Base-by-base conservation (phyloP, 2,888 invertebrate genomes). In the Ophion slaviceki region DNA sequence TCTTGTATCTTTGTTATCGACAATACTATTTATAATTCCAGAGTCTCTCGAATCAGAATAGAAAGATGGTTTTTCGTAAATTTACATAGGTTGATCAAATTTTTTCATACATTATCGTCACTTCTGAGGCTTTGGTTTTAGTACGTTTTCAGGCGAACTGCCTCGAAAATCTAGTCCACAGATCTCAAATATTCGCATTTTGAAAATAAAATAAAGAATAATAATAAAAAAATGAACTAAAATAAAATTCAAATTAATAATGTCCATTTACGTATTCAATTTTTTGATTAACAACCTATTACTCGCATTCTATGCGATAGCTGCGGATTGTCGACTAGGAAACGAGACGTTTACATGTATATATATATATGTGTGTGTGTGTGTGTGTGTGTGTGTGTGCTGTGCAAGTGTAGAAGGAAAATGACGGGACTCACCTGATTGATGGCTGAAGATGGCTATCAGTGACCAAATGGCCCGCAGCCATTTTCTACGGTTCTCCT, bases 401-500 rank as follows among this genome's bases (percentile, higher is more conserved):
- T 11, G 53, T 53, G 53, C 17, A 59, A 32, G 24, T 14, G n/a
- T n/a, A 28, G n/a, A 80, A 72, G 61, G 80, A 80, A 80, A 86
- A 45, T 82, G 81, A 80, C 53, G 71, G 76, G 74, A 47, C 92
- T 92, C 86, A 93, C 93, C 93, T 87, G 90, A 91, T 81, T 91
- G 92, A 88, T 91, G 91, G 62, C 89, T 91, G 70, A 92, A 90
- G 57, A 93, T 89, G 80, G 91, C 91, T 88, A 93, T 89, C 87
- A 92, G 88, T 57, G 91, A 89, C 87, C 92, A 90, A 87, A 90
- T 86, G 87, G 91, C 92, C 86, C 89, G 88, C 68, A 92, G 87
- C 92, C 92, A 93, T 87, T 90, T 92, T 88, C 89, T 89, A 59
- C 91, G 92, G 81, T 88, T 90, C 87, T 91, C 90, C 92, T 90